These are phyloP conservation scores for Rhizomys pruinosus DNA, from an alignment of 2,113 vertebrate genomes.

Conservation along the genomic window DNA sequence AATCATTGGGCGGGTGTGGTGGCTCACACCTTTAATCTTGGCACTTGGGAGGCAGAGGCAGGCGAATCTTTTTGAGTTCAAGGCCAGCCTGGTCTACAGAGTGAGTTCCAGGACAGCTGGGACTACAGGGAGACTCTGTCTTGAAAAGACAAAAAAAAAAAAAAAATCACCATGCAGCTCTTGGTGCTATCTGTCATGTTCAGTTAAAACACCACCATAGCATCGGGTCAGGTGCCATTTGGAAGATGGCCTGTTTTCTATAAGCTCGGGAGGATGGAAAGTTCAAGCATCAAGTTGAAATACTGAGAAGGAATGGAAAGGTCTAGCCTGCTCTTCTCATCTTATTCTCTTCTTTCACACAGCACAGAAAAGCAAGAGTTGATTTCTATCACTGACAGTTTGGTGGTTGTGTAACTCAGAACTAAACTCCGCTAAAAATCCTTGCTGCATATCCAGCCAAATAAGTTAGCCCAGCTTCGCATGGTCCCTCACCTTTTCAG, in stretches of 20 bases:
- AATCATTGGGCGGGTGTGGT: too few relatives aligned
- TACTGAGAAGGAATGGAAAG: conserved; percentile 33
- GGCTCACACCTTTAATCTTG: too few relatives aligned
- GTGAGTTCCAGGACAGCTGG: too few relatives aligned
- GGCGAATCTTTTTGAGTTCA: too few relatives aligned
- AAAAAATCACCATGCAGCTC: not conserved
- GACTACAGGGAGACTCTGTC: too few relatives aligned
- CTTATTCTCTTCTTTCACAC: not conserved
- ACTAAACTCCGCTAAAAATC: conserved; percentile 44
- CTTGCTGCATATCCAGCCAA: conserved; percentile 1
- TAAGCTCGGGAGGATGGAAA: not conserved
- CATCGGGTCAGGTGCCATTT: not conserved
- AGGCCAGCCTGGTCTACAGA: too few relatives aligned
- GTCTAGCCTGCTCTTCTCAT: too few relatives aligned
- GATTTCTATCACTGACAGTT: conserved; percentile 74
- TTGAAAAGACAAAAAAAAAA: too few relatives aligned
- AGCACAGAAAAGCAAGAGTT: conserved; percentile 57
- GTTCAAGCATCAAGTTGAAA: conserved; percentile 37
- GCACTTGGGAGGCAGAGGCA: too few relatives aligned
- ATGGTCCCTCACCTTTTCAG: not conserved
- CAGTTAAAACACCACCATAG: not conserved
- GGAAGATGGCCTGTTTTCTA: not conserved
- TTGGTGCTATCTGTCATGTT: not conserved
- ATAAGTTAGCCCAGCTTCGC: conserved; percentile 21
- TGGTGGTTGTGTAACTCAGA: conserved; percentile 75